Base-by-base conservation (phyloP, 2,113 vertebrate genomes). In the Crypturellus undulatus region DNA sequence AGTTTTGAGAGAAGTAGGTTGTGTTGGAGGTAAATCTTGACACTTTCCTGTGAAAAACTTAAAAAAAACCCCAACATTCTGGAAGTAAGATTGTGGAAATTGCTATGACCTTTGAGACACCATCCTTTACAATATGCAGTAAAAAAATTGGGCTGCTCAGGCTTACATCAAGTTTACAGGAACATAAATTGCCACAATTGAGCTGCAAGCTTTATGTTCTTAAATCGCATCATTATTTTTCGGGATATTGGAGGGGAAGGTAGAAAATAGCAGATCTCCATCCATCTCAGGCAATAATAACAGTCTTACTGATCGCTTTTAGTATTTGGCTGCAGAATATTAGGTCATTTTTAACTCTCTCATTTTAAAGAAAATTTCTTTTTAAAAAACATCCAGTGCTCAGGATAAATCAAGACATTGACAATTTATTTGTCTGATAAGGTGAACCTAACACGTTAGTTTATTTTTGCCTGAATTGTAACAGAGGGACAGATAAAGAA, bases 201-300 rank as follows among this genome's bases (percentile, higher is more conserved):
- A 96, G 59, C 86, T 93, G 63, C 68, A 95, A 94, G 84, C 75
- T 96, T 96, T 96, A 95, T 90, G 40, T 81, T 96, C 94, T 97
- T 96, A 97, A 96, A 91, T 96, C 68, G 62, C 89, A 72, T 94
- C 85, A 64, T 96, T 97, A 96, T 95, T 97, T 97, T 92, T 90
- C 13, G 2, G 89, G 80, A 70, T 93, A 91, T 91, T 79, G 94
- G 80, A 82, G 94, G 73, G 60, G 40, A 92, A 96, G 94, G 79
- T 42, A 85, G 87, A 79, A 94, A 97, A 94, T 82, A 96, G 51
- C 54, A 95, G 76, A 95, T 96, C 89, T 96, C 84, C 83, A 89
- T 94, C 82, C 92, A 84, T 92, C 78, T 93, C 67, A 89, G 90
- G 78, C 90, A 92, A 96, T 89, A 93, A 93, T 84, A 96, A 83